Evolutionary conservation across 2,888 invertebrate genomes (phyloP), one percentile per base, ranked within the genome.

Genomic region (Caenorhabditis sp.): DNA sequence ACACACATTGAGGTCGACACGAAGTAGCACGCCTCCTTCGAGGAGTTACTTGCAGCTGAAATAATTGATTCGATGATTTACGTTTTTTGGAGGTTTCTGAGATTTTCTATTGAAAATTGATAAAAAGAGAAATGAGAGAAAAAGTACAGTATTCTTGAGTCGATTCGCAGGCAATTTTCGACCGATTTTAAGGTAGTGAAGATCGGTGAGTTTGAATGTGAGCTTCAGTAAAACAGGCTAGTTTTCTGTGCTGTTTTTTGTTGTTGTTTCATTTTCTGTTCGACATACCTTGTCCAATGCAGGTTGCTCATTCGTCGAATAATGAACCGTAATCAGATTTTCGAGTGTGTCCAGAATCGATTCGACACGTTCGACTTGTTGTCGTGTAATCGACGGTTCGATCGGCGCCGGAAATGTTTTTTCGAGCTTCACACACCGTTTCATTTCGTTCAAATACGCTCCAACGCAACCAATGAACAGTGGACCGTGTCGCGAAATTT

Each of bases 381-480:
- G 63, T 10, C 63, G 66, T 21, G 80, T 79, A 12, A 82, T 75
- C 24, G 78, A 81, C 21, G 82, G 81, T 60, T 81, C 82, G 14
- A 72, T 77, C 27, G 82, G 82, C 5, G 79, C 81, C 27, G 78
- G 81, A 62, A 81, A 81, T 12, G 79, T 79, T 24, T 68, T 62
- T 65, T 88, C 85, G 62, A 87, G 68, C 8, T 82, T 77, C 12
- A 81, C 78, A 65, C 84, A 87, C 24, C 87, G 70, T 66, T 82
- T 83, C 84, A 87, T 83, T 76, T 87, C 87, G 27, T 81, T 76
- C 21, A 87, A 71, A 66, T 84, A 85, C 37, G 83, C 83, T 26
- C 81, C 77, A 31, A 87, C 81, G 58, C 84, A 85, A 37, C 84
- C 88, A 59, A 88, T 88, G 74, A 88, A 87, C 65, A 85, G 82